Evolutionary conservation across 2,113 vertebrate genomes (phyloP).

Genomic region (Apteryx mantelli): DNA sequence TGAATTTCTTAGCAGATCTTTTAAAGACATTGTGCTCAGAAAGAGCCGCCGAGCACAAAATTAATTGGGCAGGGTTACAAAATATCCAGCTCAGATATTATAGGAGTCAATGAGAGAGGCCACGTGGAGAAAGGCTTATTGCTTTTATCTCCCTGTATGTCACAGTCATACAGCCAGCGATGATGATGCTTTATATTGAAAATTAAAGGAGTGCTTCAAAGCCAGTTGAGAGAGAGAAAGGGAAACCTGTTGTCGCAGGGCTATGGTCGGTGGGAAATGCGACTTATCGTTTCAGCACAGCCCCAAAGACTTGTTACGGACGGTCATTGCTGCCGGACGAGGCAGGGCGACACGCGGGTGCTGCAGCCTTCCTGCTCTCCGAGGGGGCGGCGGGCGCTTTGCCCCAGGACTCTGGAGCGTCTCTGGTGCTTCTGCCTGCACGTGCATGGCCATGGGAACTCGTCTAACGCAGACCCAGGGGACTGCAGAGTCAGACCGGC

Average conservation of each 20-base stretch:
- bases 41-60: constrained; percentile 11
- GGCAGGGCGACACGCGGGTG: rapidly evolving
- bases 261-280: not conserved
- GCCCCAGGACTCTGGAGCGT: not conserved
- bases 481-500: no score
- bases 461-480: no score
- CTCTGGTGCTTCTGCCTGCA: not conserved
- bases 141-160: not conserved
- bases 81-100: not conserved
- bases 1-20: constrained; percentile 41
- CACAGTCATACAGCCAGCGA: not conserved
- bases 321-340: rapidly evolving
- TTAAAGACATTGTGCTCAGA: not conserved
- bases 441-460: no score
- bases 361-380: rapidly evolving
- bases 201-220: not conserved
- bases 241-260: not conserved
- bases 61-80: constrained; percentile 30
- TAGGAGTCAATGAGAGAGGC: not conserved
- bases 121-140: not conserved
- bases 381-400: rapidly evolving
- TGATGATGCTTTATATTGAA: not conserved
- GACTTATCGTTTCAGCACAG: rapidly evolving
- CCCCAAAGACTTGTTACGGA: not conserved
- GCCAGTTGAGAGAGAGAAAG: not conserved